Base-by-base conservation (phyloP, 2,797 vertebrate species). In the Podarcis lilfordi region DNA sequence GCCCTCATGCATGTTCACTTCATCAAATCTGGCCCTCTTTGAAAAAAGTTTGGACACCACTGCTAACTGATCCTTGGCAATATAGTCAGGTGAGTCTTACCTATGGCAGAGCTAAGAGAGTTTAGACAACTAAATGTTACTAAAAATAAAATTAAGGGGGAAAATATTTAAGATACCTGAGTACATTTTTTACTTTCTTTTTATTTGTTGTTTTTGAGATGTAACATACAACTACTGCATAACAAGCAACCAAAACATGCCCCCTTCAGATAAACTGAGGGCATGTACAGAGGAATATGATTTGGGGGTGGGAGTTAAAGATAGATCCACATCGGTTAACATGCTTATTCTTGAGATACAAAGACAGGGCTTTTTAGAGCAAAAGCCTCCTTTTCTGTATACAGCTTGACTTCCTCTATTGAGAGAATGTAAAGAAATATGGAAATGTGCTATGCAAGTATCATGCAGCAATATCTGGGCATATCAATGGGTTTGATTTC, bases 121-220 rank as follows among this genome's bases (percentile, higher is more conserved):
- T 88, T 95, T 89, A 92, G 92, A 83, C 85, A 29, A 59, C 89
- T 55, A 90, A 86, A 76, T n/a, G 1, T 78, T 19, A 66, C 80
- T 8, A 0, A 0, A 85, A 89, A 86, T 88, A 90, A 94, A 85
- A 86, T 86, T 75, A 77, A 89, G 23, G 19, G 2, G 15, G 3
- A 27, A 43, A 77, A 43, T 23, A 50, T 8, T 17, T n/a, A 19
- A 40, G 9, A 43, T n/a, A 64, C 37, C 15, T 5, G 72, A 64
- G 35, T 74, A 76, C 6, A 32, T 77, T 43, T 40, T 59, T 15
- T 45, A 59, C n/a, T 27, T 83, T 50, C 6, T 37, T 80, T 45
- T 29, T 43, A n/a, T 74, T 29, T 66, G 35, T 13, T 64, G 50
- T 40, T 19, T 61, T 59, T 75, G 32, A 76, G 43, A 19, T 1